phyloP scores from a whole-genome alignment of 2,888 invertebrate genomes.

The Helobdella robusta region DNA sequence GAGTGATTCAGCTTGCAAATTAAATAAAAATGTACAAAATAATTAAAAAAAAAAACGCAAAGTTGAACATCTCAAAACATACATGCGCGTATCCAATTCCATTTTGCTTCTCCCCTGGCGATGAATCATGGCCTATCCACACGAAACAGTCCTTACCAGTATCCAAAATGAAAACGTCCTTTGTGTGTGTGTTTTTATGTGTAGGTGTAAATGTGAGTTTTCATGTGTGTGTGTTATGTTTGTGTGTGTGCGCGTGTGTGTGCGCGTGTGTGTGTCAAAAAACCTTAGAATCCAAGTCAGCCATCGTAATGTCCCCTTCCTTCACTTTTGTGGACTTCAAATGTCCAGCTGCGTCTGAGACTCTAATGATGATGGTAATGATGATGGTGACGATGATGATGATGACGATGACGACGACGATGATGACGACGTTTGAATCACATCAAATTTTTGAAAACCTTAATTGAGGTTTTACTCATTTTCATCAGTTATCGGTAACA shows the following conservation, averaged over 20 bases:
- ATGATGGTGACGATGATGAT: no score
- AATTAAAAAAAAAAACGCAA: not conserved
- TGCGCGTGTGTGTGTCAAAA: no score
- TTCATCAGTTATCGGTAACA: no score
- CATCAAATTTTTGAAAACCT: no score
- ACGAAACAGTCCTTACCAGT: conserved; percentile 41
- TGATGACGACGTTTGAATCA: no score
- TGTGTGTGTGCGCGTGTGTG: no score
- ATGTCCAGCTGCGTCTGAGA: conserved; percentile 39
- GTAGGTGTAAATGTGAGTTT: no score
- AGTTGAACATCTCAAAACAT: conserved; percentile 32
- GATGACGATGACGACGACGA: no score
- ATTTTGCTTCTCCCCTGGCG: conserved; percentile 42
- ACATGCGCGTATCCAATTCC: conserved; percentile 48
- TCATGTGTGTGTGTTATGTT: not conserved
- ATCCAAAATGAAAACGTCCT: conserved; percentile 48
- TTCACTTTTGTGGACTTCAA: conserved; percentile 38
- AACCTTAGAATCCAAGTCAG: conserved; percentile 41
- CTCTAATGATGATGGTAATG: no score
- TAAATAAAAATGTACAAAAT: not conserved
- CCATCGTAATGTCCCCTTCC: conserved; percentile 35
- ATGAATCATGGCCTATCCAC: conserved; percentile 45
- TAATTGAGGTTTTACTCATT: no score
- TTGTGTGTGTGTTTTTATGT: no score
- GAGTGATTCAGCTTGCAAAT: not conserved